A percentile compares a stretch with the other conserved stretches of the same genome.
These are phyloP conservation scores for Novumbra hubbsi DNA, from an alignment of 2,797 vertebrate species.

Conservation along the genomic window DNA sequence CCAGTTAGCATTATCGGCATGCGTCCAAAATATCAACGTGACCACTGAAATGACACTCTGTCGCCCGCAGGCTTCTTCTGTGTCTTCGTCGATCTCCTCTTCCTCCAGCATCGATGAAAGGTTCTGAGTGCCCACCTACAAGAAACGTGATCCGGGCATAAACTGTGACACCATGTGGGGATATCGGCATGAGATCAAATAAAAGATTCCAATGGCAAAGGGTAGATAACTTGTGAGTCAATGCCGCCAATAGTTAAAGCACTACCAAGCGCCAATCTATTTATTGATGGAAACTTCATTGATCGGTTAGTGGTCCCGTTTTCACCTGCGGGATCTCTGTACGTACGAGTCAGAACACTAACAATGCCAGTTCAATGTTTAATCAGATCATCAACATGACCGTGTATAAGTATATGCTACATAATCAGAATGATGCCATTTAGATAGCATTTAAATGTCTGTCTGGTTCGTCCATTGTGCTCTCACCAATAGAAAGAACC, in stretches of 20 bases:
- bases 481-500: not conserved
- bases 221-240: not conserved
- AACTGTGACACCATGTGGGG: not conserved
- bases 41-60: conserved; percentile 17
- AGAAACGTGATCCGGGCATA: not conserved
- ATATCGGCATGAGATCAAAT: not conserved
- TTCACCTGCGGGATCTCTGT: not conserved
- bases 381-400: not conserved
- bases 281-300: conserved; percentile 1
- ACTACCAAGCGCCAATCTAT: not conserved
- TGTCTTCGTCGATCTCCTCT: conserved; percentile 63
- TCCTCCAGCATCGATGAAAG: conserved; percentile 48
- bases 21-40: not conserved
- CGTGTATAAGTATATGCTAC: not conserved
- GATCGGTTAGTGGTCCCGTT: not conserved
- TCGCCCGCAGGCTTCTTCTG: conserved; percentile 60
- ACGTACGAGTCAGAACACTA: not conserved
- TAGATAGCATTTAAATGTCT: not conserved
- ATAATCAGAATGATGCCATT: not conserved
- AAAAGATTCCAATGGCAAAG: not conserved
- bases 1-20: not conserved
- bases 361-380: not conserved
- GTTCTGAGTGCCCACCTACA: conserved; percentile 56
- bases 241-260: not conserved
- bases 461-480: not conserved